phyloP scores from a whole-genome alignment of 2,113 vertebrate genomes.

The Mirza zaza region DNA sequence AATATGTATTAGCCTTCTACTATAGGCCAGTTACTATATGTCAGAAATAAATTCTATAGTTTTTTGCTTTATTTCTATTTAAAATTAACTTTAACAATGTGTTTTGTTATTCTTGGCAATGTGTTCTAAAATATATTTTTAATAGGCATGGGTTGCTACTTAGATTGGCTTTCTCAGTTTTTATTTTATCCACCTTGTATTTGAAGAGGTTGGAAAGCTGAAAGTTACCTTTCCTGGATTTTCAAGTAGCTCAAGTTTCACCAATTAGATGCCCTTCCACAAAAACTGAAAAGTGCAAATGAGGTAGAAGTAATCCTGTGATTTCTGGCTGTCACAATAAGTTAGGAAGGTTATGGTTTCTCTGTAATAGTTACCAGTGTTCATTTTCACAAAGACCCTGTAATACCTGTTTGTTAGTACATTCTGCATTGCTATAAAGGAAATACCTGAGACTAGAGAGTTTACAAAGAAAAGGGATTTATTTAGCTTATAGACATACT shows the following conservation, averaged over 20 bases:
- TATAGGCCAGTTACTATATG: not conserved
- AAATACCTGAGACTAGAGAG: too few relatives aligned
- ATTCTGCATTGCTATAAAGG: too few relatives aligned
- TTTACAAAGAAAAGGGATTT: too few relatives aligned
- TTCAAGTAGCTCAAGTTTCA: not conserved
- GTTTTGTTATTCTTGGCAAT: not conserved
- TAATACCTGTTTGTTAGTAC: too few relatives aligned
- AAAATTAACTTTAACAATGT: slow-evolving; percentile 7
- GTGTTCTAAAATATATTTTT: not conserved
- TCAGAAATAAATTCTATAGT: not conserved
- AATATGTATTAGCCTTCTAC: not conserved
- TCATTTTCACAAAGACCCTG: not conserved
- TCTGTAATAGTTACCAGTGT: not conserved
- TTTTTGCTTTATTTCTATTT: not conserved
- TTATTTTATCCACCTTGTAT: not conserved
- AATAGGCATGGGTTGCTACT: not conserved
- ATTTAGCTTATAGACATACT: too few relatives aligned
- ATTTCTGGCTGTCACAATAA: not conserved
- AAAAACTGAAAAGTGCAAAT: not conserved
- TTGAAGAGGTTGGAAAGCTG: not conserved
- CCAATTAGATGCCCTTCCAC: not conserved
- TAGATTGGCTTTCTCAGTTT: not conserved
- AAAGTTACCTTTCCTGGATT: not conserved
- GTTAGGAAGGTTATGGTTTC: not conserved
- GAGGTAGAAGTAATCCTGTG: not conserved